phyloP scores from a whole-genome alignment of 37 sponge, comb jelly and placozoan species.

The Dysidea cf. avara region DNA sequence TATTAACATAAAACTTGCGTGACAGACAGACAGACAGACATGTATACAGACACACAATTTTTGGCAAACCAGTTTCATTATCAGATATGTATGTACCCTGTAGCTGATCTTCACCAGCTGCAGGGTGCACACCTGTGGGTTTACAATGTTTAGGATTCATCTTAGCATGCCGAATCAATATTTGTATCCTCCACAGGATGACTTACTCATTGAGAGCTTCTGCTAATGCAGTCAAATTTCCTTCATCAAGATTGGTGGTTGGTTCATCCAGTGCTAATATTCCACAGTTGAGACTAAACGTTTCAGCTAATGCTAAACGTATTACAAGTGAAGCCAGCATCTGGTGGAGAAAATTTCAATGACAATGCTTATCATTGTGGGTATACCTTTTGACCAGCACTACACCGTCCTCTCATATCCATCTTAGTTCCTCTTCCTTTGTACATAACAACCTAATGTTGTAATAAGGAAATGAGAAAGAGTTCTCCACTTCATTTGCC shows the following conservation, averaged over 20 bases:
- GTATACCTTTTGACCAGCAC: constrained; percentile 96
- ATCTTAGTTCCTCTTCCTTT: constrained; percentile 74
- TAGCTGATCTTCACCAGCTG: too few species aligned
- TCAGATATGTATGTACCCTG: too few species aligned
- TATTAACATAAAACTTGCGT: too few species aligned
- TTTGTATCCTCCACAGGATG: too few species aligned
- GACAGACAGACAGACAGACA: too few species aligned
- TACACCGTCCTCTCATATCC: constrained; percentile 98
- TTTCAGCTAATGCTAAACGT: constrained; percentile 97
- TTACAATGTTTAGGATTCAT: too few species aligned
- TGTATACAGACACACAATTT: too few species aligned
- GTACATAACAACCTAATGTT: constrained; percentile 91
- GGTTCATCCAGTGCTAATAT: constrained; percentile 96
- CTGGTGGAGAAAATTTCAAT: not conserved
- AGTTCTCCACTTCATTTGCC: too few species aligned
- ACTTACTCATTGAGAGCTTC: constrained; percentile 59
- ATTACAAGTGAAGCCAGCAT: constrained; percentile 94
- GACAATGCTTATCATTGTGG: not conserved
- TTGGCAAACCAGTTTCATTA: too few species aligned
- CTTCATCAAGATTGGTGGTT: constrained; percentile 95
- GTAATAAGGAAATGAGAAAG: too few species aligned
- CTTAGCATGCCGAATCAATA: too few species aligned
- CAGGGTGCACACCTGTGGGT: too few species aligned
- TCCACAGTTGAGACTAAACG: constrained; percentile 95
- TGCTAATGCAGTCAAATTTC: constrained; percentile 89